A percentile compares a stretch with the other conserved stretches of the same genome.
These are phyloP conservation scores for Flabesymbios commensalis DNA, from an alignment of 2,888 invertebrate species.

Conservation along the genomic window DNA sequence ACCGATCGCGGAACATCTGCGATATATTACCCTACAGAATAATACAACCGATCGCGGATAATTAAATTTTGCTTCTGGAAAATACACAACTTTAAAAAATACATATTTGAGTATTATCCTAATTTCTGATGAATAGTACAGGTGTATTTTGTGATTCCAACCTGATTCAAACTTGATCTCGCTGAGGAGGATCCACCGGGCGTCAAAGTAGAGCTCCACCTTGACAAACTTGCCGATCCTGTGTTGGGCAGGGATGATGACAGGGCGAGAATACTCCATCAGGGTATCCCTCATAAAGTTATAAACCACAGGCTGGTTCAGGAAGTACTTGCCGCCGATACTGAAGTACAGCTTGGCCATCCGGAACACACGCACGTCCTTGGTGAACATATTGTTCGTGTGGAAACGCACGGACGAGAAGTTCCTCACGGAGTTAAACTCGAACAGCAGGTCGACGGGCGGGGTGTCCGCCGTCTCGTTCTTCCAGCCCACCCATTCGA, in stretches of 20 bases:
- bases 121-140: too few species aligned
- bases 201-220: slow-evolving; percentile 76
- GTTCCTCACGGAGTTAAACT: slow-evolving; percentile 87
- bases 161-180: slow-evolving; percentile 87
- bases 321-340: slow-evolving; percentile 75
- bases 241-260: slow-evolving; percentile 80
- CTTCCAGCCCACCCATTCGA: slow-evolving; percentile 91
- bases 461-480: slow-evolving; percentile 48
- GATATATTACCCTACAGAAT: too few species aligned
- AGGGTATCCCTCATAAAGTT: slow-evolving; percentile 75
- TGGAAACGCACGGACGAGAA: slow-evolving; percentile 81
- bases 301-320: slow-evolving; percentile 70
- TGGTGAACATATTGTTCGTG: slow-evolving; percentile 84
- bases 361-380: slow-evolving; percentile 83
- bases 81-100: too few species aligned
- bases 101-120: too few species aligned
- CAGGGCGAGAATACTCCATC: slow-evolving; percentile 81
- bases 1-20: too few species aligned
- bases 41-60: too few species aligned
- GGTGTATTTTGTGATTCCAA: too few species aligned
- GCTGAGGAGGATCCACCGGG: slow-evolving; percentile 88
- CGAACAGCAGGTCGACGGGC: slow-evolving; percentile 77
- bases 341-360: slow-evolving; percentile 76
- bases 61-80: too few species aligned
- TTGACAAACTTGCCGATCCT: slow-evolving; percentile 80